These are phyloP conservation scores for Magallana gigas DNA, from an alignment of 1,140 invertebrate genomes.

Conservation along the genomic window DNA sequence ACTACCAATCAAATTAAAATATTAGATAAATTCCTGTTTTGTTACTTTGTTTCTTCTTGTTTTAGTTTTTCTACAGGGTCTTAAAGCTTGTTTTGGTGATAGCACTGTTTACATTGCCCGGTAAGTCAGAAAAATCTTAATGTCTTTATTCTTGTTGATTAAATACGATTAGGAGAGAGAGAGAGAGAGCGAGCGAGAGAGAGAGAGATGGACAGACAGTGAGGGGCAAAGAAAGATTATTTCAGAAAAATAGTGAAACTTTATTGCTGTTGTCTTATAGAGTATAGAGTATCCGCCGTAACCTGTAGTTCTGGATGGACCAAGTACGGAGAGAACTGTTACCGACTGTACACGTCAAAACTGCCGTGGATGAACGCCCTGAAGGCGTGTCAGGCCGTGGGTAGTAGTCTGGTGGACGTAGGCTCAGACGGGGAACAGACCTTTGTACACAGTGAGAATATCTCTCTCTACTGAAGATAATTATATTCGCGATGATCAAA, in stretches of 20 bases:
- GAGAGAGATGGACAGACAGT: no score
- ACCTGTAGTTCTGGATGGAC: not conserved
- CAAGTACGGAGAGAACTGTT: slow-evolving; percentile 6
- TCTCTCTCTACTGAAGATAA: no score
- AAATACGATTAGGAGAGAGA: no score
- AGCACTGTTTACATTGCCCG: not conserved
- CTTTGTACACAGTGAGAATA: not conserved
- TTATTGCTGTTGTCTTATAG: not conserved
- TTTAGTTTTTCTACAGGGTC: not conserved
- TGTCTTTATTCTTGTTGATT: no score
- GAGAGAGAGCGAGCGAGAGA: no score
- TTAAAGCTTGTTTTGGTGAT: not conserved
- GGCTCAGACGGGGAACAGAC: not conserved
- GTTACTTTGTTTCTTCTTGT: no score
- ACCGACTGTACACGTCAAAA: not conserved
- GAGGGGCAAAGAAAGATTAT: no score
- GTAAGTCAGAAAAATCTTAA: not conserved
- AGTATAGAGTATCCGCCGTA: not conserved
- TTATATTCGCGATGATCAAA: no score
- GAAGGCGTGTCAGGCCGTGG: not conserved
- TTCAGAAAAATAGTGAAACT: no score
- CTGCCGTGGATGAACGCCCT: not conserved
- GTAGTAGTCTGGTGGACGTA: not conserved
- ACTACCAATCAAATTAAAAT: no score
- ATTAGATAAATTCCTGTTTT: no score